Percentiles rank a stretch among this genome's conserved stretches.
phyloP scores from a whole-genome alignment of 2,888 invertebrate species.

The Pyrrhosoma nymphula region DNA sequence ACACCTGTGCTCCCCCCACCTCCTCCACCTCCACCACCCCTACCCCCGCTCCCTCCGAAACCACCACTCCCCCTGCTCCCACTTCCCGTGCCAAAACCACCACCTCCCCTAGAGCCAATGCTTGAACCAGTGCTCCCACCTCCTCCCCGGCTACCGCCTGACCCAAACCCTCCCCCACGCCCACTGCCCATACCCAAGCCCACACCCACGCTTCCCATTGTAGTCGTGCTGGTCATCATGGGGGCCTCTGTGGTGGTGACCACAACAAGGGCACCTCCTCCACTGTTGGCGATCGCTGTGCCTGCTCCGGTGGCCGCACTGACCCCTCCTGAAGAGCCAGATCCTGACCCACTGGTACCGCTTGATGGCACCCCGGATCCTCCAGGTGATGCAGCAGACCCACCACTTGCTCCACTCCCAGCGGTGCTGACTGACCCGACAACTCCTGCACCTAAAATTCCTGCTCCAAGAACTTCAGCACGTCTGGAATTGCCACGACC shows the following conservation, averaged over 20 bases:
- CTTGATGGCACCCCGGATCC: background rate
- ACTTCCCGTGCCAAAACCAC: background rate
- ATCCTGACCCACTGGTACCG: background rate
- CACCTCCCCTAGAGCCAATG: constrained; percentile 4
- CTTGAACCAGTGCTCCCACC: background rate
- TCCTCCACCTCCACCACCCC: constrained; percentile 31
- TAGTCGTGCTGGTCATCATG: background rate
- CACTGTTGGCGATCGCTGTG: background rate
- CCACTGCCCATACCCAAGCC: constrained; percentile 25
- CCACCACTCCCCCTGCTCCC: constrained; percentile 42
- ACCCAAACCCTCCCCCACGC: constrained; percentile 35
- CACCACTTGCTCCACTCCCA: background rate
- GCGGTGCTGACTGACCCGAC: background rate
- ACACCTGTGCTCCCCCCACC: background rate
- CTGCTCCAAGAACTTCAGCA: constrained; percentile 43
- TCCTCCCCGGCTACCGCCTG: constrained; percentile 21
- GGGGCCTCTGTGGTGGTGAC: background rate
- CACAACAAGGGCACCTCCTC: background rate
- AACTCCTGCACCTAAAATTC: constrained; percentile 23
- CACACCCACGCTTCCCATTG: background rate
- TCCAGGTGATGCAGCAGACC: background rate
- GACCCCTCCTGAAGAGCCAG: constrained; percentile 17
- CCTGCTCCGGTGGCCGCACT: constrained; percentile 12
- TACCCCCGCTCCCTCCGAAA: background rate
- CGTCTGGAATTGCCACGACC: constrained; percentile 46